Conservation (phyloP, 2,113 vertebrate species). For the Gavialis gangeticus region DNA sequence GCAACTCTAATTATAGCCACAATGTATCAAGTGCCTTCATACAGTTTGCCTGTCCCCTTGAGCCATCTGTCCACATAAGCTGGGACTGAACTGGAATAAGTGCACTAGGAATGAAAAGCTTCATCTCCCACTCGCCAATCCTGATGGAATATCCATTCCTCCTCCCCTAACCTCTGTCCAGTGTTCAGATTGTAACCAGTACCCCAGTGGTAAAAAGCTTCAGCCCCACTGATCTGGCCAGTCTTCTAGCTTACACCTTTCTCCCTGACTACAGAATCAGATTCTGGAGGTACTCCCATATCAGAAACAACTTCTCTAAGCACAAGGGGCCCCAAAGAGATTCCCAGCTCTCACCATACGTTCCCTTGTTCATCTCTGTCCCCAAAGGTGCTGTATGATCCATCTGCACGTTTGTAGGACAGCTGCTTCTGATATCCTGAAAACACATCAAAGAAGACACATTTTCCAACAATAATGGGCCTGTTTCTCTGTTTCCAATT, state of each 20-base stretch:
- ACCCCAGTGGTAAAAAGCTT: background rate
- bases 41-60: background rate
- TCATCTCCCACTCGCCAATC: background rate
- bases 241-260: background rate
- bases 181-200: background rate
- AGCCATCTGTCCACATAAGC: background rate
- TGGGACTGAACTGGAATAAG: background rate
- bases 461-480: background rate
- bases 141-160: background rate
- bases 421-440: constrained; percentile 91
- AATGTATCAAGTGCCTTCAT: background rate
- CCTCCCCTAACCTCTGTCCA: background rate
- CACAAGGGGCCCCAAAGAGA: background rate
- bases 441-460: background rate
- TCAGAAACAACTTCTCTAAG: background rate
- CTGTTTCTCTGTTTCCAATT: background rate
- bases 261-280: background rate
- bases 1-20: background rate
- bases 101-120: background rate
- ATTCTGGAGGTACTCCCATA: background rate
- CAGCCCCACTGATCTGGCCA: background rate
- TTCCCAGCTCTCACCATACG: constrained; percentile 81
- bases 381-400: constrained; percentile 90
- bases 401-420: constrained; percentile 86
- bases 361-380: constrained; percentile 81